Base-by-base conservation (phyloP, 2,888 invertebrate genomes). In the Megalurothrips usitatus region DNA sequence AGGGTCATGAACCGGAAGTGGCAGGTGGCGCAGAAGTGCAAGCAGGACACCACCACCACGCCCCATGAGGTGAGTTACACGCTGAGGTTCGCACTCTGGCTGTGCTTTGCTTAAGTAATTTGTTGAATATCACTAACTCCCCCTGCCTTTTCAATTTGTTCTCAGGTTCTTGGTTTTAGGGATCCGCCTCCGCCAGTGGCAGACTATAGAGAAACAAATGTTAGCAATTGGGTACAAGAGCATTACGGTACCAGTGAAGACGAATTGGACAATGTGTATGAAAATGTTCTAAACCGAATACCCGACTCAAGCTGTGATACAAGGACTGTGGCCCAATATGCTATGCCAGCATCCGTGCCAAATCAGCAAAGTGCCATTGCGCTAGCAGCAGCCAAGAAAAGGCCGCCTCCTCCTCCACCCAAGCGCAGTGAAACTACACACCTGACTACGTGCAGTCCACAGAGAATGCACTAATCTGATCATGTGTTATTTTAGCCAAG, bases 51-150 rank as follows among this genome's bases (percentile, higher is more conserved):
- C 19, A 92, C 93, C n/a, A 95, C 95, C 1, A 95, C 95, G 68
- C 96, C 96, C 0, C 96, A 96, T 86, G 96, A 96, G 86, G 96
- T 97, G 2, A 90, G 97, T 11, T 96, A 96, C 0, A 96, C 97
- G 86, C 90, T n/a, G n/a, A n/a, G n/a, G n/a, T n/a, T n/a, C n/a
- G n/a, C n/a, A n/a, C n/a, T n/a, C n/a, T n/a, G n/a, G 34, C 34
- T 43, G 2, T 6, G 6, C 34, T 43, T 43, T 43, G 58, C 14
- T 19, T 58, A 43, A 43, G 34, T 43, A 43, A 6, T 43, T 58
- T 58, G 19, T 6, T 9, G 14, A 14, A 19, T 58, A 14, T 58
- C 11, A 58, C 19, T 19, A 17, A 58, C 14, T 43, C 19, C 14
- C 58, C 19, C 19, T 58, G 58, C 14, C 58, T 19, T 17, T 58